These are phyloP conservation scores for Cariama cristata DNA, from an alignment of 2,113 vertebrate species.

Conservation along the genomic window DNA sequence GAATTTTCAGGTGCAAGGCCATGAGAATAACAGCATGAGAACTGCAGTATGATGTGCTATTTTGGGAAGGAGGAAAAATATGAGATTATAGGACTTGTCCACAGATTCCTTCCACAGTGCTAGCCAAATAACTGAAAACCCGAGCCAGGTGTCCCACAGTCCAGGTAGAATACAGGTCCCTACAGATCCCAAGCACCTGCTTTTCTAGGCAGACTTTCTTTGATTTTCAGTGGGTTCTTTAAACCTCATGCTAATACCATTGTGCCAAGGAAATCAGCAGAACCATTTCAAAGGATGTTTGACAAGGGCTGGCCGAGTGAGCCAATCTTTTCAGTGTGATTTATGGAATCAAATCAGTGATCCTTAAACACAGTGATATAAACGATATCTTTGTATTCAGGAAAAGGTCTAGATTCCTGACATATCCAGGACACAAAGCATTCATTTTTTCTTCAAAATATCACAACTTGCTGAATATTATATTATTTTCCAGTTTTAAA, in stretches of 20 bases:
- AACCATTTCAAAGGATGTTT: neutral
- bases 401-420: neutral
- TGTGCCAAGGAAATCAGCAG: neutral
- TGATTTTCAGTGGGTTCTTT: neutral
- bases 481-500: neutral
- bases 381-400: neutral
- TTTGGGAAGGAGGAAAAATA: neutral
- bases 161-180: no score
- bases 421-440: neutral
- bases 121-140: neutral
- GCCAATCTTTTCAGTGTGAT: neutral
- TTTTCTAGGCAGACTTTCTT: neutral
- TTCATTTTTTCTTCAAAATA: neutral
- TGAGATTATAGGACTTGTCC: neutral
- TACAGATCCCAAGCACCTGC: neutral
- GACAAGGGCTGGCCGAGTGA: neutral
- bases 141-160: neutral
- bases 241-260: neutral
- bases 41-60: neutral
- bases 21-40: neutral
- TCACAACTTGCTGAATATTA: neutral
- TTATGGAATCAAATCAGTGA: neutral
- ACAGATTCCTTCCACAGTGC: neutral
- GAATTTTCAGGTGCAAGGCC: neutral
- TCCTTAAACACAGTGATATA: neutral